A percentile compares a stretch with the other conserved stretches of the same genome.
Conservation (phyloP, 2,113 vertebrate species). For the Suricata suricatta region DNA sequence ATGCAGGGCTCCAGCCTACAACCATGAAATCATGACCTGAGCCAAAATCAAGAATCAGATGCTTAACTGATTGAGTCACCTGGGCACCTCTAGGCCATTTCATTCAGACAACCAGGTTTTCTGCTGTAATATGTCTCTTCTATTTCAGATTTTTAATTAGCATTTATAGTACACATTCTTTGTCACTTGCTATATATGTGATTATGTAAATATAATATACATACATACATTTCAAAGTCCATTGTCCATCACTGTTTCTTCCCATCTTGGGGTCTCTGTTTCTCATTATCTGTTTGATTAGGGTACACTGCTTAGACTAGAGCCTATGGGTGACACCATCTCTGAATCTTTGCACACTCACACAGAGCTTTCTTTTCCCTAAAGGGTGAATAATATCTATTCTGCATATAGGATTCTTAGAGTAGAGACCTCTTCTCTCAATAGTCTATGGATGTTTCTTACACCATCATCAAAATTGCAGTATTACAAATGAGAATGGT, state of each 20-base stretch:
- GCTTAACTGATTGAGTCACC: too few species aligned
- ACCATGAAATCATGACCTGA: too few species aligned
- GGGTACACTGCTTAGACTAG: neutral
- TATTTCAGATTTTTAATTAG: conserved; percentile 7
- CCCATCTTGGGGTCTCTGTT: neutral
- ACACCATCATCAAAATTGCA: neutral
- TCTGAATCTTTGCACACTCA: neutral
- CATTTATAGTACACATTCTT: neutral
- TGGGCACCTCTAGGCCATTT: neutral
- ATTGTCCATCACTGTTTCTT: neutral
- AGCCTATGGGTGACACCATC: neutral
- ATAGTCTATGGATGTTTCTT: neutral
- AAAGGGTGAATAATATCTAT: neutral
- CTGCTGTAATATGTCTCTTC: neutral
- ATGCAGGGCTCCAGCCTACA: too few species aligned
- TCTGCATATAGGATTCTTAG: neutral
- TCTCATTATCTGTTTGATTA: neutral
- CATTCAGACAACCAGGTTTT: neutral
- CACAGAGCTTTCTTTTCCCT: neutral
- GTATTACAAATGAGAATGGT: neutral
- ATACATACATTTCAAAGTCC: neutral
- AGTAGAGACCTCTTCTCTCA: neutral
- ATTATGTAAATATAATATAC: neutral
- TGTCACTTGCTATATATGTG: neutral
- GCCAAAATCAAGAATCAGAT: too few species aligned